Base-by-base conservation (phyloP, 2,888 invertebrate genomes). In the Noctua pronuba region DNA sequence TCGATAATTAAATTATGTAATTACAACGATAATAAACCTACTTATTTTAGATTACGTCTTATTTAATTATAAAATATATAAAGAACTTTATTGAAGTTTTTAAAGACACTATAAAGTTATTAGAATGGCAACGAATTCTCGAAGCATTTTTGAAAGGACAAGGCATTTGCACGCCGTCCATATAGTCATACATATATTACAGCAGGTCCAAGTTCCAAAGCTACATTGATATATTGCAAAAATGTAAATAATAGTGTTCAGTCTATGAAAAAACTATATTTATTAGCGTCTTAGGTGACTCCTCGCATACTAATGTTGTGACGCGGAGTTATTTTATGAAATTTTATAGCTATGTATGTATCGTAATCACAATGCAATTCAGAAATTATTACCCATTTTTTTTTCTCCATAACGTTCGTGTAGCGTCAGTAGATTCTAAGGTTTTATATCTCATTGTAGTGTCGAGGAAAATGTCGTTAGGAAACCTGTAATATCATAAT, bases 181-280 rank as follows among this genome's bases (percentile, higher is more conserved):
- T 62, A 74, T 2, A 71, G 38, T 67, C 7, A 49, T 35, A 69
- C 13, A 65, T 62, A 38, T 75, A 58, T 58, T 74, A 76, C 13
- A 60, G 6, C 13, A 60, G 41, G 18, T 67, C 70, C 24, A 46
- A 46, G 66, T 64, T 35, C 70, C 24, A 66, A 75, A 73, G 68
- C 60, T 31, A 73, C 58, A 52, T 35, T 77, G 73, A 86, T 80
- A 31, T 73, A 77, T 80, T 77, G 66, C 55, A 75, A 65, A 77
- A 84, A 74, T 74, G 55, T 73, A 71, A 83, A 78, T 78, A 44
- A 69, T 72, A 21, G 60, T 31, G 13, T 69, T 13, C 8, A 2
- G 60, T 58, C 18, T 72, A 28, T 64, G 44, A 77, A 71, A 77
- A 75, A 79, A 55, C 38, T 52, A 64, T 67, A 79, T 75, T 77